Percentiles rank a stretch among this genome's conserved stretches.
phyloP scores from a whole-genome alignment of 35 echinoderm and acorn worm species.

The Lytechinus variegatus region DNA sequence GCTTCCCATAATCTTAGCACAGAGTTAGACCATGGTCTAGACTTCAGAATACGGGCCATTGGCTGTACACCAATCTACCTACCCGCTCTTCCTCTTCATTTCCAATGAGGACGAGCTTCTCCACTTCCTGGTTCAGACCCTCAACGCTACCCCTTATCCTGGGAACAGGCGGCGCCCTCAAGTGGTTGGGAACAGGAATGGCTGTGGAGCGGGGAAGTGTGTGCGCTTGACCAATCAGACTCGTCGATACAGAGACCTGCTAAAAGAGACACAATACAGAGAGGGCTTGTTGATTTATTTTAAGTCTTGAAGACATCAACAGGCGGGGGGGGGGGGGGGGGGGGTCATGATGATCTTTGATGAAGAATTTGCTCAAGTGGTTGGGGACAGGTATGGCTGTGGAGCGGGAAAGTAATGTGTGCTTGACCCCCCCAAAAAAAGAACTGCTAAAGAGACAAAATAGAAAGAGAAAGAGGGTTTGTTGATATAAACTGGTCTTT shows the following conservation, averaged over 20 bases:
- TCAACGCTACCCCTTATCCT: slow-evolving; percentile 91
- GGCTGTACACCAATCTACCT: not conserved
- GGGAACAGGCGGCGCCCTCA: slow-evolving; percentile 68
- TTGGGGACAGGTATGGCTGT: slow-evolving; percentile 83
- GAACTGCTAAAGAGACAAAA: not conserved
- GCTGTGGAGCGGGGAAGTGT: slow-evolving; percentile 71
- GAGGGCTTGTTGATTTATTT: too few species aligned
- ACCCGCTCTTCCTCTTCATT: slow-evolving; percentile 42
- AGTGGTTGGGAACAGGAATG: slow-evolving; percentile 79
- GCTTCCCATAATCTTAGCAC: too few species aligned
- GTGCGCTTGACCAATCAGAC: slow-evolving; percentile 52
- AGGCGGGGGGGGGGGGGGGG: too few species aligned
- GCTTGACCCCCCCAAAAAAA: too few species aligned
- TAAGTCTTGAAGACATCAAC: too few species aligned
- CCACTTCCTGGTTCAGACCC: slow-evolving; percentile 95
- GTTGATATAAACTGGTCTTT: not conserved
- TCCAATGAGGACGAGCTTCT: slow-evolving; percentile 80
- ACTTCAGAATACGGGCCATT: too few species aligned
- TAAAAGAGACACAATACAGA: not conserved
- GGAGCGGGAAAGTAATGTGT: slow-evolving; percentile 60
- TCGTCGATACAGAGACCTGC: slow-evolving; percentile 42
- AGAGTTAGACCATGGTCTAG: too few species aligned
- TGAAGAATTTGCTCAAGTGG: slow-evolving; percentile 42
- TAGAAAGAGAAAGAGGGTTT: not conserved
- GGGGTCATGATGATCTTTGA: too few species aligned